Conservation (phyloP, 2,888 invertebrate genomes). For the Willowsia nigromaculata region DNA sequence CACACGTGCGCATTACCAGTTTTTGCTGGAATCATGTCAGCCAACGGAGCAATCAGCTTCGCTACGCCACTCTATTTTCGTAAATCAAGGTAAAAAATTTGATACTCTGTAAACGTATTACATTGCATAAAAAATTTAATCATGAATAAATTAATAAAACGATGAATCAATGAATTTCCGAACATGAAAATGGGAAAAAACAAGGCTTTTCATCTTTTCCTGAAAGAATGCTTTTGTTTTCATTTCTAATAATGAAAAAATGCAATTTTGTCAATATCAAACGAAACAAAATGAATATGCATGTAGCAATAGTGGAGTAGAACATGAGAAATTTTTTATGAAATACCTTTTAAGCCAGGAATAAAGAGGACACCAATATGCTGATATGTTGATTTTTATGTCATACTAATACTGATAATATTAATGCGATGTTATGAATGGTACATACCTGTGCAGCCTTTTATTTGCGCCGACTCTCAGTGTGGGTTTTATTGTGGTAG, state of each 20-base stretch:
- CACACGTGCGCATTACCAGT: background rate
- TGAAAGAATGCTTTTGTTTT: background rate
- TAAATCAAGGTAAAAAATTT: background rate
- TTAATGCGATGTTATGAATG: background rate
- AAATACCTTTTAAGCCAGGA: background rate
- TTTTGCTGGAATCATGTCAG: background rate
- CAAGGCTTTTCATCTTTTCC: background rate
- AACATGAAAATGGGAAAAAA: background rate
- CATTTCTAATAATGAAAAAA: constrained; percentile 23
- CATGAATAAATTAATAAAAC: constrained; percentile 23
- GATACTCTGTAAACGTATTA: background rate
- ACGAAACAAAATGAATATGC: background rate
- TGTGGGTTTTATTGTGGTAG: constrained; percentile 9
- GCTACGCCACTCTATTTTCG: too few species aligned
- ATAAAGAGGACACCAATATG: background rate
- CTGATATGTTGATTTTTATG: background rate
- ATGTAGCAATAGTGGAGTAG: background rate
- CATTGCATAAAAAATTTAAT: constrained; percentile 12
- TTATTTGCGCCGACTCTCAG: background rate
- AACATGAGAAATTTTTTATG: background rate
- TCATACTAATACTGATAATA: background rate
- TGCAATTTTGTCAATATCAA: constrained; percentile 29
- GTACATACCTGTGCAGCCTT: background rate
- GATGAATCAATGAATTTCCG: background rate
- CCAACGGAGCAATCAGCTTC: too few species aligned